phyloP scores from a whole-genome alignment of 2,888 invertebrate species.

The Chymomyza fuscimana region DNA sequence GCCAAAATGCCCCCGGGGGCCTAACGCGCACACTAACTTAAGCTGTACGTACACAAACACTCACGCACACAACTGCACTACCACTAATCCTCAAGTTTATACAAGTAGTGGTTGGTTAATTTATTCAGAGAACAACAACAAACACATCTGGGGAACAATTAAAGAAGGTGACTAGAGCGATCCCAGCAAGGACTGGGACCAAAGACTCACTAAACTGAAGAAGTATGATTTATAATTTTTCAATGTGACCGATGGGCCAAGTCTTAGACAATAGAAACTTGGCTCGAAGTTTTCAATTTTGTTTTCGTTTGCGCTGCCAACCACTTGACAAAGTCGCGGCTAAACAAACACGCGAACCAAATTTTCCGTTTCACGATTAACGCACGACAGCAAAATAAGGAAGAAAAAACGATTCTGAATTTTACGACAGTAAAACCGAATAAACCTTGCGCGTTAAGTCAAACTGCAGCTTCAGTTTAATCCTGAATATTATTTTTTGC shows the following conservation, averaged over 20 bases:
- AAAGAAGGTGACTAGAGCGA: slow-evolving; percentile 33
- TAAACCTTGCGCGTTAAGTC: not conserved
- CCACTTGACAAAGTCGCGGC: slow-evolving; percentile 25
- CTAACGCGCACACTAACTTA: slow-evolving; percentile 26
- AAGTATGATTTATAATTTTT: not conserved
- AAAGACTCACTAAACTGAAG: not conserved
- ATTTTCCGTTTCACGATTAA: slow-evolving; percentile 23
- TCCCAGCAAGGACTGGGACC: slow-evolving; percentile 9
- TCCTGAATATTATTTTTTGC: slow-evolving; percentile 23
- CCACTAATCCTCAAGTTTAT: slow-evolving; percentile 9
- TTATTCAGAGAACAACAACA: slow-evolving; percentile 48
- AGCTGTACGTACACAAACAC: slow-evolving; percentile 24
- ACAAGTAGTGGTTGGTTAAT: slow-evolving; percentile 45
- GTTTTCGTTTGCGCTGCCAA: slow-evolving; percentile 12
- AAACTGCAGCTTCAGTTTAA: not conserved
- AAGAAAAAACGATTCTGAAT: not conserved
- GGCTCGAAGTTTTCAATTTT: slow-evolving; percentile 22
- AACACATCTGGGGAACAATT: slow-evolving; percentile 46
- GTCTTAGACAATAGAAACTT: slow-evolving; percentile 12
- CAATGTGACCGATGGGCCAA: slow-evolving; percentile 6
- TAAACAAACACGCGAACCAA: slow-evolving; percentile 41
- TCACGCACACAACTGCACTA: slow-evolving; percentile 31
- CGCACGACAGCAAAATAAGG: slow-evolving; percentile 23
- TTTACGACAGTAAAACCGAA: not conserved
- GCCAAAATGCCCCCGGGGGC: slow-evolving; percentile 20